phyloP scores from a whole-genome alignment of 2,113 vertebrate genomes.

The Chamaetylas fuelleborni region DNA sequence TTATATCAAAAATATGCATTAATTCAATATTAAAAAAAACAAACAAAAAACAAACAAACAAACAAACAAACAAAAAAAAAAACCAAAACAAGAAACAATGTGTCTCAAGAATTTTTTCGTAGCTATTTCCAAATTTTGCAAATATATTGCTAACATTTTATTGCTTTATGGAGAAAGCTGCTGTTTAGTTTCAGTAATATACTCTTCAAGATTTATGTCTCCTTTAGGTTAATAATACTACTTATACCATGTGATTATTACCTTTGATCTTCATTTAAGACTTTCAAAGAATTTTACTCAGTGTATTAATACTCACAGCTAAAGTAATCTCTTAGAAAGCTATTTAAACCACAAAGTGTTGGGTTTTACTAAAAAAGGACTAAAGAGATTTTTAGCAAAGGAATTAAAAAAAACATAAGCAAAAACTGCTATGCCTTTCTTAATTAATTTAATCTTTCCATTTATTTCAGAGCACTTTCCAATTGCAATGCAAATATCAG shows the following conservation, averaged over 20 bases:
- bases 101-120: not conserved
- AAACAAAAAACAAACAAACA: too few relatives aligned
- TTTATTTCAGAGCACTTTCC: not conserved
- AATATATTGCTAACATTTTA: not conserved
- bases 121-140: not conserved
- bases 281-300: not conserved
- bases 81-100: fast-evolving
- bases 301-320: not conserved
- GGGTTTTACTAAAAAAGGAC: not conserved
- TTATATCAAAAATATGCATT: fast-evolving
- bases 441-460: not conserved
- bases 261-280: not conserved
- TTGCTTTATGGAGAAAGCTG: not conserved
- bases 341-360: not conserved
- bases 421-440: not conserved
- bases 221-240: not conserved
- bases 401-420: not conserved
- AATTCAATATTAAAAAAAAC: not conserved
- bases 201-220: not conserved
- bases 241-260: not conserved
- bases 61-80: too few relatives aligned
- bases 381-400: not conserved
- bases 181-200: not conserved
- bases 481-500: not conserved
- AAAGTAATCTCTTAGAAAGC: not conserved